phyloP scores from a whole-genome alignment of 2,888 invertebrate genomes.

The Eupithecia subumbrata region DNA sequence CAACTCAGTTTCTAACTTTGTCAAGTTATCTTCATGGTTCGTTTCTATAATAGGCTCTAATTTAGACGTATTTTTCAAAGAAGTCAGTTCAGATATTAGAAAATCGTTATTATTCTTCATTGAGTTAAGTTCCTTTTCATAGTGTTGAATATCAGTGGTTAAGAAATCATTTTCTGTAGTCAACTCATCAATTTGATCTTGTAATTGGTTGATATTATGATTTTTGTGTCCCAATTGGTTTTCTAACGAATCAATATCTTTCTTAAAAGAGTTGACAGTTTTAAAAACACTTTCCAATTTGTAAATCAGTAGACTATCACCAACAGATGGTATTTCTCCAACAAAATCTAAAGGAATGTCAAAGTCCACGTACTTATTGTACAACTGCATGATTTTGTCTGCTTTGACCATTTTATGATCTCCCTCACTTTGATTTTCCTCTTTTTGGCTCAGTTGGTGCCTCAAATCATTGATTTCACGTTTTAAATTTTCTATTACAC shows the following conservation, averaged over 20 bases:
- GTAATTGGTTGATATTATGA: constrained; percentile 78
- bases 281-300: constrained; percentile 83
- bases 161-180: constrained; percentile 79
- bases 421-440: constrained; percentile 51
- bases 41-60: constrained; percentile 88
- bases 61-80: constrained; percentile 85
- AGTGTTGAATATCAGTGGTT: constrained; percentile 75
- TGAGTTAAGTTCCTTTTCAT: constrained; percentile 86
- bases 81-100: constrained; percentile 86
- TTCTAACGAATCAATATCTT: constrained; percentile 83
- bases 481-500: constrained; percentile 78
- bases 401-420: constrained; percentile 65
- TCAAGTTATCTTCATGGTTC: constrained; percentile 87
- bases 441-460: constrained; percentile 67
- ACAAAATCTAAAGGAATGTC: constrained; percentile 78
- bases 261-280: constrained; percentile 83
- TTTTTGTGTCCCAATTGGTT: constrained; percentile 84
- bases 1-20: constrained; percentile 86
- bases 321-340: constrained; percentile 73
- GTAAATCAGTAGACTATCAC: constrained; percentile 67
- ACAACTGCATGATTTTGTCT: constrained; percentile 73
- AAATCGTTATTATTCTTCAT: constrained; percentile 89
- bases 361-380: constrained; percentile 78
- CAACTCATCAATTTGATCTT: constrained; percentile 83
- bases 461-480: constrained; percentile 75